Conservation (phyloP, 2,888 invertebrate genomes). For the Drosophila hawaiiensis region DNA sequence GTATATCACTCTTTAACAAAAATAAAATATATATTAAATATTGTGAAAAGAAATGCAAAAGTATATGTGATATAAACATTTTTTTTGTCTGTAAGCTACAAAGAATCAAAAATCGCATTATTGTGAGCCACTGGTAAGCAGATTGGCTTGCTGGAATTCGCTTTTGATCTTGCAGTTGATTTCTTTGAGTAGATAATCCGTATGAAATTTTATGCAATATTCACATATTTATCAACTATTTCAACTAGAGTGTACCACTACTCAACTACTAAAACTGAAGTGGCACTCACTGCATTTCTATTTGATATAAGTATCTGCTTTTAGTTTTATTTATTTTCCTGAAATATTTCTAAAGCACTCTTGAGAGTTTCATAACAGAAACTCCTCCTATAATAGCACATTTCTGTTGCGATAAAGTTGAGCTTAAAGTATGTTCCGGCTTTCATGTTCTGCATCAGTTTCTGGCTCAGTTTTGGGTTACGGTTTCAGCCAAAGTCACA, state of each 20-base stretch:
- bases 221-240: not conserved
- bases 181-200: not conserved
- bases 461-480: conserved; percentile 5
- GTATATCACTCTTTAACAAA: not conserved
- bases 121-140: not conserved
- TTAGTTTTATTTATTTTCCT: conserved; percentile 6
- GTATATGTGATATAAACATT: not conserved
- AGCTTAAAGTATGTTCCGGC: conserved; percentile 18
- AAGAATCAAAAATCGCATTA: not conserved
- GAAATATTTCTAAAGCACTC: conserved; percentile 2
- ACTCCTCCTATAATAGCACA: not conserved
- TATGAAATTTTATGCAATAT: not conserved
- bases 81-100: not conserved
- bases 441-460: conserved; percentile 14
- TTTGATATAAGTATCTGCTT: not conserved
- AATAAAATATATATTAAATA: not conserved
- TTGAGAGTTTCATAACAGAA: conserved; percentile 17
- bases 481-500: conserved; percentile 14
- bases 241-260: not conserved
- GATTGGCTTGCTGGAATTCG: not conserved
- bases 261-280: not conserved
- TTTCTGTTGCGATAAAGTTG: conserved; percentile 20
- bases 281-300: not conserved
- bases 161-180: not conserved
- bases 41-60: not conserved